A percentile compares a stretch with the other conserved stretches of the same genome.
Evolutionary conservation across 2,797 vertebrate species (phyloP).

Genomic region (Tapera naevia): DNA sequence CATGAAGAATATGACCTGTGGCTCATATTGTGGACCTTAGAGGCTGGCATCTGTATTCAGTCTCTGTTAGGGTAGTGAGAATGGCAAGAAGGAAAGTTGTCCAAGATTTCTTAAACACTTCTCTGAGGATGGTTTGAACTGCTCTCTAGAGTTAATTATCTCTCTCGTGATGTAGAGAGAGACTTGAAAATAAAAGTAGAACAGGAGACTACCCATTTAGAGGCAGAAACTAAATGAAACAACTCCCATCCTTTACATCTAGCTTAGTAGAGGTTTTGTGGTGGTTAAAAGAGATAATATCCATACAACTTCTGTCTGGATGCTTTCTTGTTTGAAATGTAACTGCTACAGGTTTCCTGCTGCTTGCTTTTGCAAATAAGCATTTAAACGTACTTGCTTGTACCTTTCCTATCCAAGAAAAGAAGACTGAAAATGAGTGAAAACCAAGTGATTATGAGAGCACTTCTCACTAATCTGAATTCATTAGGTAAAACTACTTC

Average conservation of each 20-base stretch:
- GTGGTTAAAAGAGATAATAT: background rate
- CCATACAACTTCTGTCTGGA: background rate
- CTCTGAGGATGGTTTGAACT: background rate
- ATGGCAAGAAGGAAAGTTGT: background rate
- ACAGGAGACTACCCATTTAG: background rate
- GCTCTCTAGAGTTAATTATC: accelerated
- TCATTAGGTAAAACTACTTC: background rate
- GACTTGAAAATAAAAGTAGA: background rate
- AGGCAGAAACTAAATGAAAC: background rate
- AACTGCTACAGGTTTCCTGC: background rate
- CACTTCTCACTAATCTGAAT: background rate
- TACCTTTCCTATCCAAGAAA: background rate
- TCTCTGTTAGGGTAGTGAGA: background rate
- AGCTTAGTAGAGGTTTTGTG: background rate
- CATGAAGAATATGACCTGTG: background rate
- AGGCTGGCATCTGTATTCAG: background rate
- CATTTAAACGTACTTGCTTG: background rate
- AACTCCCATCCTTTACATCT: background rate
- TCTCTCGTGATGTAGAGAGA: background rate
- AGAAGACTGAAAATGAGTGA: background rate
- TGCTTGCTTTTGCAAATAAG: background rate
- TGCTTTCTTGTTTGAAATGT: background rate
- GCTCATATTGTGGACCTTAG: background rate
- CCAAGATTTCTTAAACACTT: background rate
- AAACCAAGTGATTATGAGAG: background rate